Evolutionary conservation across 2,888 invertebrate species (phyloP).

Genomic region (Malthinus seriepunctatus): DNA sequence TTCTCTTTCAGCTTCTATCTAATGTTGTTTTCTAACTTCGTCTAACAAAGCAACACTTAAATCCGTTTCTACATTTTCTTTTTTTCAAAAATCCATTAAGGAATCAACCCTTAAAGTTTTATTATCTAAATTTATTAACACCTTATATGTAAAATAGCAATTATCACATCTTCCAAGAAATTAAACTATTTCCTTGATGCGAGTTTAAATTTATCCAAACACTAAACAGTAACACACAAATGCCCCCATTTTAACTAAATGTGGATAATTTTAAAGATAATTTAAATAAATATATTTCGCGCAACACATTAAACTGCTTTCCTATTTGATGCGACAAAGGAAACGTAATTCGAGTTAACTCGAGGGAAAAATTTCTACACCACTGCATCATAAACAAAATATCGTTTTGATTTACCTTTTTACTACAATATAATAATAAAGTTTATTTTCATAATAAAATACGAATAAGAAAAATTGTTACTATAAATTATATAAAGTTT

Average conservation of each 20-base stretch:
- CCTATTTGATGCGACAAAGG: constrained; percentile 7
- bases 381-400: constrained; percentile 9
- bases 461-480: too few species aligned
- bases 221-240: constrained; percentile 9
- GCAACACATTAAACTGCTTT: constrained; percentile 13
- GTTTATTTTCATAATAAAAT: too few species aligned
- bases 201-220: constrained; percentile 9
- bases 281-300: constrained; percentile 21
- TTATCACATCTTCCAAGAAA: constrained; percentile 11
- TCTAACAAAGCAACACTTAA: too few species aligned
- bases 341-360: constrained; percentile 9
- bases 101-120: too few species aligned
- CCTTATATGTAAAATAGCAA: neutral
- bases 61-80: too few species aligned
- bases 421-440: neutral
- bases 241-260: constrained; percentile 10
- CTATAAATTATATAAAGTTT: too few species aligned
- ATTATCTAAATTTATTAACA: too few species aligned
- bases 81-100: too few species aligned
- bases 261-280: constrained; percentile 15
- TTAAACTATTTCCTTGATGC: constrained; percentile 8
- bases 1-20: too few species aligned
- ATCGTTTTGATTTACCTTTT: neutral
- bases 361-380: constrained; percentile 11
- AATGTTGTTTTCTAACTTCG: too few species aligned